phyloP scores from a whole-genome alignment of 2,888 invertebrate species.

The Lypha dubia region DNA sequence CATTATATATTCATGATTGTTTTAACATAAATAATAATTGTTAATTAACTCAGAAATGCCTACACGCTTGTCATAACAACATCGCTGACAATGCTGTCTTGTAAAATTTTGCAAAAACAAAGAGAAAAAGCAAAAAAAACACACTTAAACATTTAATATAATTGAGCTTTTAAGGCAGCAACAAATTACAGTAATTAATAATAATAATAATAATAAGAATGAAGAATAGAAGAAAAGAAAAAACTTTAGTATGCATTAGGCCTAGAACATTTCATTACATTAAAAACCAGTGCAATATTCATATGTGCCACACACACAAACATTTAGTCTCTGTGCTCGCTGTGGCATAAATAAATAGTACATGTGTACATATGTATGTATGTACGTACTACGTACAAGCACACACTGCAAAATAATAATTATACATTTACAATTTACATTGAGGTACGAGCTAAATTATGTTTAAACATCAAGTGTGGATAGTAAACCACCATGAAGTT shows the following conservation, averaged over 20 bases:
- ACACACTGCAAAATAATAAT: constrained; percentile 53
- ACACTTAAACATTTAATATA: neutral
- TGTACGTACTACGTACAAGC: neutral
- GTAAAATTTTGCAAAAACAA: neutral
- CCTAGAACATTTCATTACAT: constrained; percentile 51
- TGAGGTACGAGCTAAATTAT: constrained; percentile 51
- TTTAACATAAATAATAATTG: constrained; percentile 55
- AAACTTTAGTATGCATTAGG: constrained; percentile 59
- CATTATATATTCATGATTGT: constrained; percentile 52
- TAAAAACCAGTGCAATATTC: constrained; percentile 65
- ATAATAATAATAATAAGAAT: constrained; percentile 47
- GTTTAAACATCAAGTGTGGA: constrained; percentile 46
- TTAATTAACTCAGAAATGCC: constrained; percentile 53
- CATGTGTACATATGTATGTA: neutral
- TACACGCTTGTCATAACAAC: constrained; percentile 37
- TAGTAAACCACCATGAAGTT: constrained; percentile 22
- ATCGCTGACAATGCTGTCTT: constrained; percentile 42
- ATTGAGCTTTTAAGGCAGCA: constrained; percentile 20
- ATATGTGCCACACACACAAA: constrained; percentile 52
- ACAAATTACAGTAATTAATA: constrained; percentile 42
- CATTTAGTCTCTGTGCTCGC: neutral
- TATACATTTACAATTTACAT: constrained; percentile 52
- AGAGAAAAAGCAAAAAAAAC: constrained; percentile 15
- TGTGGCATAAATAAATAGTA: constrained; percentile 12
- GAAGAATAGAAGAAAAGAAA: constrained; percentile 9